Evolutionary conservation across 2,113 vertebrate genomes (phyloP), one percentile per base, ranked within the genome.

Genomic region (Sylvietta virens): DNA sequence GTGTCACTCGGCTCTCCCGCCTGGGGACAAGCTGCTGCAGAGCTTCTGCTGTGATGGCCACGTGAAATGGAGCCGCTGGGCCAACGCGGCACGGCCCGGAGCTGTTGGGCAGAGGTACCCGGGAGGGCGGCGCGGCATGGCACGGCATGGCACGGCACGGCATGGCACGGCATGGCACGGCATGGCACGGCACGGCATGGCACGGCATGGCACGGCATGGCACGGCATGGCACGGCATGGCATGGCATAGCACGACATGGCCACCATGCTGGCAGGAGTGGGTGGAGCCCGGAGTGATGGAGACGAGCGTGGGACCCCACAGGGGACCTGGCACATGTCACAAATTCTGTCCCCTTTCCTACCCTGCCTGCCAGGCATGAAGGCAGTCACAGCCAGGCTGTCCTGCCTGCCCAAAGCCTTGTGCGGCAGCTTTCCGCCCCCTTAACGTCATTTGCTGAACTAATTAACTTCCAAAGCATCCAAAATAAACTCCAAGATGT

Each of bases 301-400:
- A n/a, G 44, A 16, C 0, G 2, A 22, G 15, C 6, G 0, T 3
- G 10, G 31, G 2, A 48, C 22, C 48, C 33, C 3, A 0, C 19
- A 10, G 40, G 54, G 40, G 7, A 51, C 27, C 13, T 11, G 37
- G 15, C 30, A 21, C 58, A 33, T n/a, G 39, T 56, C 67, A 53
- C 56, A 50, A 0, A 24, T 54, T 48, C 65, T 23, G 14, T 57
- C 70, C 31, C 60, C 11, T n/a, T 48, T 42, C 35, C 72, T 42
- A 18, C 42, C 62, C 40, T 2, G 6, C 33, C 53, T 57, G 48
- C 45, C 56, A 17, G n/a, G 6, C 11, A 7, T 0, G 20, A 40
- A 28, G 47, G 82, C 81, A 81, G 67, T 54, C 3, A 2, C 50
- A 17, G 76, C 44, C 73, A 21, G 69, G 64, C 48, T 8, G 10